These are phyloP conservation scores for Myotis daubentonii DNA, from an alignment of 2,797 vertebrate species.

Conservation along the genomic window DNA sequence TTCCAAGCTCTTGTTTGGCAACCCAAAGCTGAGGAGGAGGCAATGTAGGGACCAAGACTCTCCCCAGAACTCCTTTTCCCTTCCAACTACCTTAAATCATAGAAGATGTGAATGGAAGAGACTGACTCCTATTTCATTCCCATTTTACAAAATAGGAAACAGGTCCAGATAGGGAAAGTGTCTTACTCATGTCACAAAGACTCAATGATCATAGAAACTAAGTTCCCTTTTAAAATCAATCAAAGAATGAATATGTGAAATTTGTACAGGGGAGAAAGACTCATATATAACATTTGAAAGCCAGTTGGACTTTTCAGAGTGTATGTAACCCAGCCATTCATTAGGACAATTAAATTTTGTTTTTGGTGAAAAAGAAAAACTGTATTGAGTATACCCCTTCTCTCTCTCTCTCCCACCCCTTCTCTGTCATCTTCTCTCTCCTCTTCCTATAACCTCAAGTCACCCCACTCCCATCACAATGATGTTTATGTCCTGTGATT, in stretches of 20 bases:
- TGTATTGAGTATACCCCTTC: neutral
- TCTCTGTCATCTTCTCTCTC: neutral
- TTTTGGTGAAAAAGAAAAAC: constrained; percentile 22
- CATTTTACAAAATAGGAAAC: constrained; percentile 29
- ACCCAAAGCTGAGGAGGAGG: neutral
- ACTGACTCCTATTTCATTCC: neutral
- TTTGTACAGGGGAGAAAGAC: neutral
- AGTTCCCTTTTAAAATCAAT: constrained; percentile 28
- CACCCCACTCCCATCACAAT: neutral
- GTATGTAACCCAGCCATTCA: neutral
- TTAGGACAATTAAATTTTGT: neutral
- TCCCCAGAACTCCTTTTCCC: neutral
- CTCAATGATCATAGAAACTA: neutral
- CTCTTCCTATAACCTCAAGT: neutral
- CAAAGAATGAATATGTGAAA: neutral
- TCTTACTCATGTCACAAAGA: neutral
- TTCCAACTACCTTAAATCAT: neutral
- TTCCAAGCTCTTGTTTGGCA: neutral
- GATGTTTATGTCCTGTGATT: neutral
- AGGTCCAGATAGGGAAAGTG: neutral
- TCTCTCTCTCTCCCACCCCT: neutral
- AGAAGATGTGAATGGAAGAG: neutral
- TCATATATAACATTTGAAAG: neutral
- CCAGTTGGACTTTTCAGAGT: neutral
- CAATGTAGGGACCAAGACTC: neutral